These are phyloP conservation scores for Zootermopsis nevadensis DNA, from an alignment of 2,888 invertebrate species.

Conservation along the genomic window DNA sequence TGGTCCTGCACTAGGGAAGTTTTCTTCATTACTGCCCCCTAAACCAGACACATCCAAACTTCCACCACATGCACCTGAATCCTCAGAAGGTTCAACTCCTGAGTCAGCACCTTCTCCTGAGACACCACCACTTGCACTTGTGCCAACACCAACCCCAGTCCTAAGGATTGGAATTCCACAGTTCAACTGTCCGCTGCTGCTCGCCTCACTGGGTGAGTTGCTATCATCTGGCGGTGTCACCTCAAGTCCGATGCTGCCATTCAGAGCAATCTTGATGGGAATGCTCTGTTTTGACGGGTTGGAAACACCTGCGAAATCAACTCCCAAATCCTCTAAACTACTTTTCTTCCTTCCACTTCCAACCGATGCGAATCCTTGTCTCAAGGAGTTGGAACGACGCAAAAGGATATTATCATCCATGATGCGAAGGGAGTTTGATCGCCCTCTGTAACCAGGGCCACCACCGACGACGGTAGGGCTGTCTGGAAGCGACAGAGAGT, in stretches of 20 bases:
- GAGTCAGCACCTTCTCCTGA: constrained; percentile 57
- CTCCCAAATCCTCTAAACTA: constrained; percentile 86
- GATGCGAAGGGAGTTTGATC: constrained; percentile 88
- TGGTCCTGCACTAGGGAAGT: constrained; percentile 18
- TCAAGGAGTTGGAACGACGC: constrained; percentile 83
- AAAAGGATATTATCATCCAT: constrained; percentile 86
- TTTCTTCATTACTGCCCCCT: constrained; percentile 4
- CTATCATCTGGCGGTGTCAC: constrained; percentile 76
- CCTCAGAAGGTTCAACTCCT: constrained; percentile 54
- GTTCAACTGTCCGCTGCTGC: constrained; percentile 65
- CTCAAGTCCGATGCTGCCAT: constrained; percentile 87
- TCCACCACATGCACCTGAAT: constrained; percentile 1
- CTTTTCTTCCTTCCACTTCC: constrained; percentile 77
- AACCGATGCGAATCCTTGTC: constrained; percentile 81
- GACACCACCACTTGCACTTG: constrained; percentile 64
- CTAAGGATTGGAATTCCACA: constrained; percentile 31
- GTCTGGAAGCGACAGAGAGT: constrained; percentile 89
- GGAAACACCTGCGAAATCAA: constrained; percentile 66
- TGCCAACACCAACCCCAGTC: constrained; percentile 45
- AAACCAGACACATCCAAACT: constrained; percentile 11
- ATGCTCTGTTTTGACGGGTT: constrained; percentile 75
- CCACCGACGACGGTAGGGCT: constrained; percentile 83
- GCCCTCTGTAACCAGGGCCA: constrained; percentile 71
- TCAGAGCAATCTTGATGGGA: constrained; percentile 86
- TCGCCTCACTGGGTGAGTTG: constrained; percentile 66